Evolutionary conservation across 2,888 invertebrate genomes (phyloP).

Genomic region (Pelosia muscerda): DNA sequence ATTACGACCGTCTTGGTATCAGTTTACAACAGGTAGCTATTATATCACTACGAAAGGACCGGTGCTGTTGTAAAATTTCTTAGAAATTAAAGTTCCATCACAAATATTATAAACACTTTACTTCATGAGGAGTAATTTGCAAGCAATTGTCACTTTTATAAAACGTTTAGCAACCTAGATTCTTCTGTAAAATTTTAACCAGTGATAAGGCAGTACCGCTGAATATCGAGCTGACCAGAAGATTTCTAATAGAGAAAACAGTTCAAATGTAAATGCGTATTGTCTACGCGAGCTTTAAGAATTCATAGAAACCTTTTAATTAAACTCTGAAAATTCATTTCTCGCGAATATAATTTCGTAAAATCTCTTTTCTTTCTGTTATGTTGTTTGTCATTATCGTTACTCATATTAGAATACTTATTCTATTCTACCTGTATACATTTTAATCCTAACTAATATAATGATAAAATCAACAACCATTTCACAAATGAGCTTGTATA

Average conservation of each 20-base stretch:
- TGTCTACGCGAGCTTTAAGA: neutral
- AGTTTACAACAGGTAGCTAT: conserved; percentile 37
- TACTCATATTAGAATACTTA: neutral
- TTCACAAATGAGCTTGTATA: neutral
- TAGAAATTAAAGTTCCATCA: conserved; percentile 23
- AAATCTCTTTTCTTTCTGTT: neutral
- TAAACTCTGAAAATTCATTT: neutral
- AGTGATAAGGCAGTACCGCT: neutral
- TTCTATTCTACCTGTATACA: neutral
- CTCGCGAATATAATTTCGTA: neutral
- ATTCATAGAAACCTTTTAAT: neutral
- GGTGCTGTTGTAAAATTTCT: conserved; percentile 13
- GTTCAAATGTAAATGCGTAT: neutral
- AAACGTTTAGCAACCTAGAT: neutral
- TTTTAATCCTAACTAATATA: neutral
- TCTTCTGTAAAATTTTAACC: neutral
- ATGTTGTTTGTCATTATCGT: neutral
- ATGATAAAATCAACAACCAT: neutral
- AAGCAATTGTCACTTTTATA: neutral
- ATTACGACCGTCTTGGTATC: conserved; percentile 37
- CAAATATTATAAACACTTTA: neutral
- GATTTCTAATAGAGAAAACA: neutral
- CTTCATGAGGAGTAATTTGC: neutral
- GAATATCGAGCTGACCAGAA: neutral
- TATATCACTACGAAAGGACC: conserved; percentile 31